These are phyloP conservation scores for Muricea muricata DNA, from an alignment of 92 coral and sea anemone genomes.

Conservation along the genomic window DNA sequence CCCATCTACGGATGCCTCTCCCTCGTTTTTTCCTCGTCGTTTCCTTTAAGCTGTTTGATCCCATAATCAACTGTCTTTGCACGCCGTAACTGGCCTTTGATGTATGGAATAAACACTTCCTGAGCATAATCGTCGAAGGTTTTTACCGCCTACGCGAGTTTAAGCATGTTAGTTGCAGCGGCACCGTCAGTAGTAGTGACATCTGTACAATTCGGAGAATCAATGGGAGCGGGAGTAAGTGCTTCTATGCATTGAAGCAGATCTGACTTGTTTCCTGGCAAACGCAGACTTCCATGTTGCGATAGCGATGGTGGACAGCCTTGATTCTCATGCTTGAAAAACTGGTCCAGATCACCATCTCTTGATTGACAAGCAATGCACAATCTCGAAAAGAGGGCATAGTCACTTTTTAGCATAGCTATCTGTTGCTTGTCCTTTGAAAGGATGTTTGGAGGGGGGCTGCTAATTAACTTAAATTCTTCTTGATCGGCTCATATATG, in stretches of 20 bases:
- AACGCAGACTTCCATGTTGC: constrained; percentile 53
- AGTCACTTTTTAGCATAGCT: constrained; percentile 55
- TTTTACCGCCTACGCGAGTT: constrained; percentile 51
- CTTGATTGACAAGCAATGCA: constrained; percentile 27
- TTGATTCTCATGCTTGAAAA: constrained; percentile 19
- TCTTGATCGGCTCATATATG: constrained; percentile 53
- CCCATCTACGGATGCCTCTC: constrained; percentile 46
- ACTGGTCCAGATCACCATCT: constrained; percentile 31
- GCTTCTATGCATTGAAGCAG: constrained; percentile 47
- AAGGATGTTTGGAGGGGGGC: constrained; percentile 37
- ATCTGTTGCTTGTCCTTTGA: constrained; percentile 65
- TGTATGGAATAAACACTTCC: constrained; percentile 50
- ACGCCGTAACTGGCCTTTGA: constrained; percentile 48
- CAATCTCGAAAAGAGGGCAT: constrained; percentile 60
- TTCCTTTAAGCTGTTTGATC: constrained; percentile 57
- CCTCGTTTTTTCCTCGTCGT: constrained; percentile 53
- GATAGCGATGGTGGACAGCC: constrained; percentile 35
- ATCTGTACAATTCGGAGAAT: constrained; percentile 40
- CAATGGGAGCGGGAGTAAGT: constrained; percentile 24
- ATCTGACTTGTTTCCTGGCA: constrained; percentile 59
- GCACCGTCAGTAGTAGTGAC: constrained; percentile 63
- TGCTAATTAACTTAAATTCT: constrained; percentile 54
- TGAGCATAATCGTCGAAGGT: constrained; percentile 55
- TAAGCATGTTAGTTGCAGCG: constrained; percentile 57
- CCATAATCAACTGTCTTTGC: constrained; percentile 53